Evolutionary conservation across 2,888 invertebrate genomes (phyloP), one percentile per base, ranked within the genome.

Genomic region (Scotopteryx bipunctaria): DNA sequence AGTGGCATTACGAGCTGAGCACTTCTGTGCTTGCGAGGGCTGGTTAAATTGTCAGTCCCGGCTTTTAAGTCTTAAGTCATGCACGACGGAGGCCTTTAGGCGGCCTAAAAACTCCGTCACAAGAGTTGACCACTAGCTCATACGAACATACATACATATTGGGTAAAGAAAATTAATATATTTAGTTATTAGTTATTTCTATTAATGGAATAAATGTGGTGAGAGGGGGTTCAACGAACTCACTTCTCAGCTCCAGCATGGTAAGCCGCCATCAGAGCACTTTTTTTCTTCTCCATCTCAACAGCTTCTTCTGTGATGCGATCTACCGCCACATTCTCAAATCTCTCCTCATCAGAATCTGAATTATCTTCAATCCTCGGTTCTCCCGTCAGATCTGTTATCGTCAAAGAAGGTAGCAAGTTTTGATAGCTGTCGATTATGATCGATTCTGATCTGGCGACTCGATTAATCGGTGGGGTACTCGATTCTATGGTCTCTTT

Each of bases 231-330:
- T n/a, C n/a, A n/a, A n/a, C 9, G 27, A 15, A 19, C 23, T 80
- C 57, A 88, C 88, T 73, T 85, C 48, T 81, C 80, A 36, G 85
- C 86, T 0, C 71, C 79, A 2, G 61, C 56, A 50, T 89, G 86
- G 56, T 86, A 88, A n/a, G 62, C 45, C 36, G 75, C 61, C 63
- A 86, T 63, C 53, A 75, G 64, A 1, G 51, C 41, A 1, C 58
- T 55, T 43, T 71, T 45, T 35, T 33, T 71, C 47, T 41, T 66
- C 51, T 63, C 63, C 25, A 21, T 50, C 29, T 59, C 67, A 32
- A 35, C 55, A 44, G 53, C 49, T 1, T 62, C 57, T 17, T 21
- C 55, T 2, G 52, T 54, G 36, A 51, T 60, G 38, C 60, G 13
- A 44, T 64, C 57, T 43, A 38, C 42, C 8, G 21, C 46, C 51